phyloP scores from a whole-genome alignment of 2,797 vertebrate species.

The Arnoldichthys spilopterus region DNA sequence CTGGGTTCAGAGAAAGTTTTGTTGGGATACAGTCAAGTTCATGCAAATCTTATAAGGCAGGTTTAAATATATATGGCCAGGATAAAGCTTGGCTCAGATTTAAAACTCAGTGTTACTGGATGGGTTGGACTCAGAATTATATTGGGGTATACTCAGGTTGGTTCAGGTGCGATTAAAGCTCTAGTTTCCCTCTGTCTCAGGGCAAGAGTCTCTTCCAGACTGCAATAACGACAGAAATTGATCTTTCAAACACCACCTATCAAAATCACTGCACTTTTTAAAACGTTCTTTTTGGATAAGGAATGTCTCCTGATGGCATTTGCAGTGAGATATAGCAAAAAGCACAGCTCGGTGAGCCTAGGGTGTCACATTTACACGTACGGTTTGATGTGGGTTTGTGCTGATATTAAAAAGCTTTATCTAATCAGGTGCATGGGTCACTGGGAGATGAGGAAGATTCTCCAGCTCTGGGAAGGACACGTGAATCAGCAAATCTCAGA shows the following conservation, averaged over 20 bases:
- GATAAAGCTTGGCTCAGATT: no score
- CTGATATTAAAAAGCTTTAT: conserved; percentile 68
- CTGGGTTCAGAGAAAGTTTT: not conserved
- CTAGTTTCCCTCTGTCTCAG: conserved; percentile 23
- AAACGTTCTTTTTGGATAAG: conserved; percentile 41
- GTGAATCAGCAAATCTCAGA: conserved; percentile 69
- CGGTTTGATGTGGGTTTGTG: conserved; percentile 82
- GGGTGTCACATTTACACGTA: conserved; percentile 83
- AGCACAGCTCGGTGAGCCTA: conserved; percentile 80
- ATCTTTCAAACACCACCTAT: conserved; percentile 37
- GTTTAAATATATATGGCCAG: no score
- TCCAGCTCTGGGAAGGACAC: conserved; percentile 9
- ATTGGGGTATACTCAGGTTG: no score
- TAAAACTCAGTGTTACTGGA: not conserved
- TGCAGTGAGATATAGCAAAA: conserved; percentile 67
- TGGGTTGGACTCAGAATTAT: not conserved
- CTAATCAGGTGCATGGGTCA: conserved; percentile 28
- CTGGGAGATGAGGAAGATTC: not conserved
- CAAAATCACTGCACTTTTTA: conserved; percentile 38
- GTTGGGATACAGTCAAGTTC: not conserved
- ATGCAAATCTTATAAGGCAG: no score
- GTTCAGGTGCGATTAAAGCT: not conserved
- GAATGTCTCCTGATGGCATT: conserved; percentile 43
- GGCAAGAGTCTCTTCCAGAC: conserved; percentile 21
- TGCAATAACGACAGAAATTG: conserved; percentile 37